These are phyloP conservation scores for Poeciliopsis infans DNA, from an alignment of 2,797 vertebrate species.

Conservation along the genomic window DNA sequence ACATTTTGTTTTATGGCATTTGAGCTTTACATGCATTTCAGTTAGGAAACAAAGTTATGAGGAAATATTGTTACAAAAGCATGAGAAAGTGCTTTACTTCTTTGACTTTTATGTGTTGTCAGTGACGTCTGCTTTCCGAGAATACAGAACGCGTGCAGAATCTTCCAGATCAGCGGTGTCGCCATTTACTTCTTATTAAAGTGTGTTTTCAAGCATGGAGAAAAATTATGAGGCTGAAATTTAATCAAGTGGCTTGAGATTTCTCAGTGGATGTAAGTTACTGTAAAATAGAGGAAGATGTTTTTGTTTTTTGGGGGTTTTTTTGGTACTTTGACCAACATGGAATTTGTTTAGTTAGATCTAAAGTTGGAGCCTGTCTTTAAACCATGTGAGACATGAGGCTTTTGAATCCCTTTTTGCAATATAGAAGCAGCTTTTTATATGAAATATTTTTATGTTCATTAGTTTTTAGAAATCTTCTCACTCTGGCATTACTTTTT, in stretches of 20 bases:
- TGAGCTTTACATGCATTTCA: too few species aligned
- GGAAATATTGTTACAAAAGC: background rate
- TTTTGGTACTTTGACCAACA: background rate
- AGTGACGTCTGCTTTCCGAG: background rate
- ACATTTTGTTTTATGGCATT: too few species aligned
- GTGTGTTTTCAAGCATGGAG: background rate
- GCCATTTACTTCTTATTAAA: background rate
- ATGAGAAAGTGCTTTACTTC: background rate
- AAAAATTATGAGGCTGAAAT: background rate
- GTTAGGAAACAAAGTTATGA: background rate
- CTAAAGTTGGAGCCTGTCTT: background rate
- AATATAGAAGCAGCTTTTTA: background rate
- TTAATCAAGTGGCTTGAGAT: too few species aligned
- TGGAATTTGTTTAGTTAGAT: background rate
- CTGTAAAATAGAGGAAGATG: background rate
- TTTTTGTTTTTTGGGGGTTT: background rate
- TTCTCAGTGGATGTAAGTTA: too few species aligned
- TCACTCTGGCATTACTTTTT: too few species aligned
- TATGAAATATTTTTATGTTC: too few species aligned
- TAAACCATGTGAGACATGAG: background rate
- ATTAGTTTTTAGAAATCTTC: too few species aligned
- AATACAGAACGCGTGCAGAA: too few species aligned
- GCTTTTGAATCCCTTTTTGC: background rate
- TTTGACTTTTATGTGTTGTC: background rate
- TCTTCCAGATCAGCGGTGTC: too few species aligned